Base-by-base conservation (phyloP, 30 jellyfish, hydroid and myxozoan species). In the Chrysaora quinquecirrha region DNA sequence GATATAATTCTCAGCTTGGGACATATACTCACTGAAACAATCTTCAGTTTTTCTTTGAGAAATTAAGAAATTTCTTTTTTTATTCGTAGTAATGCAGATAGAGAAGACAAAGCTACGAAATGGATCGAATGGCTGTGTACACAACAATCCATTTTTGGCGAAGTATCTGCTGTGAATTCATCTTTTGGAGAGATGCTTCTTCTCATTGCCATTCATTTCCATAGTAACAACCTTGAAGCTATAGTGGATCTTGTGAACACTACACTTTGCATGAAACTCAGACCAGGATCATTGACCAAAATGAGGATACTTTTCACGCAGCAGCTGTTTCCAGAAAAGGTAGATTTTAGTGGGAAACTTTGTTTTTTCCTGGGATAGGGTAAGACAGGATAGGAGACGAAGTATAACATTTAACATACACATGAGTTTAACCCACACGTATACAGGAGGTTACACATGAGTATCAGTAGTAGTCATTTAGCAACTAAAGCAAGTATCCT, bases 121-220 rank as follows among this genome's bases (percentile, higher is more conserved):
- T 94, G 99, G 99, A 66, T 94, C 28, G 81, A 81, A 46, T 76
- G 95, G 93, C 73, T 94, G 16, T 76, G 94, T 64, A 75, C 89
- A 52, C 89, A 87, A 30, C 87, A 96, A 64, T 74, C 89, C 6
- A 84, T 72, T 1, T 94, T 75, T 67, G 87, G 89, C 16, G 82
- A 88, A 30, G 69, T 67, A 4, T 75, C 73, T 0, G 90, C 87
- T 9, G 89, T 73, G 20, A 48, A 67, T 43, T 48, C 96, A 7
- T 88, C 97, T 21, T 94, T 89, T 32, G 97, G 97, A 3, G 99
- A 94, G 64, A 88, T 90, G 89, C 95, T 94, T 34, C 87, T 94
- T 58, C 83, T 94, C 48, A 88, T 94, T 30, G 99, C 99, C 52
- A 94, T 94, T 49, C 99, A 94, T 62, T 94, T 94, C 72, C 99